These are phyloP conservation scores for Lobophora halterata DNA, from an alignment of 2,888 invertebrate species.

Conservation along the genomic window DNA sequence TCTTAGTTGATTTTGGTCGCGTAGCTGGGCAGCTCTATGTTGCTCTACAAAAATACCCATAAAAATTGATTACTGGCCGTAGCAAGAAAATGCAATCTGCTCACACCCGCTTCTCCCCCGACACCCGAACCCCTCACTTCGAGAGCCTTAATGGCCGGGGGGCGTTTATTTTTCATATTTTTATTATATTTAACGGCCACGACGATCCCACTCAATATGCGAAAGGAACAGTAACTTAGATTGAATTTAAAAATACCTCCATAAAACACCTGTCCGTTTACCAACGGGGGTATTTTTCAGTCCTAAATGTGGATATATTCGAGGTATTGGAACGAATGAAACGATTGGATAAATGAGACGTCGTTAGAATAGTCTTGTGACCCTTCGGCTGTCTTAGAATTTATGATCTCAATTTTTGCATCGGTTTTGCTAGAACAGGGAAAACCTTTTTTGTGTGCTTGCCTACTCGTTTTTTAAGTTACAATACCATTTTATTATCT, in stretches of 20 bases:
- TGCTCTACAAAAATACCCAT: conserved; percentile 68
- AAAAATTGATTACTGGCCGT: conserved; percentile 76
- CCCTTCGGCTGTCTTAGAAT: not conserved
- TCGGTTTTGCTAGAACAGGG: conserved; percentile 1
- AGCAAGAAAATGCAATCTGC: conserved; percentile 76
- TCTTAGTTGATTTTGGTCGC: conserved; percentile 8
- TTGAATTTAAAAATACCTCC: conserved; percentile 27
- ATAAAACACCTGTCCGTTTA: not conserved
- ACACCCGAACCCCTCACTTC: conserved; percentile 34
- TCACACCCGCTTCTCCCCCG: conserved; percentile 35
- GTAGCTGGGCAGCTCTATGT: conserved; percentile 17
- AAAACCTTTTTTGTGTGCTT: too few species aligned
- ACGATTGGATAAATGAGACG: conserved; percentile 5
- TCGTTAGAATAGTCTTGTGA: conserved; percentile 6
- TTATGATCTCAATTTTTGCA: conserved; percentile 5
- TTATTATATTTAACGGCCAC: conserved; percentile 48
- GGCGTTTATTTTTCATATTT: conserved; percentile 62
- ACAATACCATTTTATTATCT: too few species aligned
- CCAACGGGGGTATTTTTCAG: too few species aligned
- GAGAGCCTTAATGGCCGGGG: conserved; percentile 55
- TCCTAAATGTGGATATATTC: too few species aligned
- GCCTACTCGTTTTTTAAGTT: too few species aligned
- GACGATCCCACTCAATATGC: conserved; percentile 36
- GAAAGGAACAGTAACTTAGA: conserved; percentile 25
- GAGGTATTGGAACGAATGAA: too few species aligned